Conservation (phyloP, 64 coral and sea anemone genomes). For the Cladopsammia gracilis region DNA sequence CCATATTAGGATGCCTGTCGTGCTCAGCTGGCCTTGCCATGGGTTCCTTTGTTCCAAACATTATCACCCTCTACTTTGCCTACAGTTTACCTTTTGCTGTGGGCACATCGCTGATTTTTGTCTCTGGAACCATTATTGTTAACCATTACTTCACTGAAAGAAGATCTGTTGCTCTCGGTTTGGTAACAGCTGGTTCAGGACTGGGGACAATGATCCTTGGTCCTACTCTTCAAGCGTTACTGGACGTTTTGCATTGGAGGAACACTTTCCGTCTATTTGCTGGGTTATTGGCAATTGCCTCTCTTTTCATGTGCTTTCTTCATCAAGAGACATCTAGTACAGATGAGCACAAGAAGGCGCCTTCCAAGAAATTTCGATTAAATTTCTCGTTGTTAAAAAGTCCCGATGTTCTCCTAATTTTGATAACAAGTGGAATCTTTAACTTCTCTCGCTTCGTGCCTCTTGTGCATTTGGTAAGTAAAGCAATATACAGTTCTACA, state of each 20-base stretch:
- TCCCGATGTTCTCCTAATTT: neutral
- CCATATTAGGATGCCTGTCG: neutral
- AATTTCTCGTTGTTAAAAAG: conserved; percentile 10
- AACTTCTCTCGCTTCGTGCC: conserved; percentile 13
- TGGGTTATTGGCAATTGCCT: neutral
- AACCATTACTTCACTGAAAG: neutral
- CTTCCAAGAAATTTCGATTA: neutral
- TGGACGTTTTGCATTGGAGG: neutral
- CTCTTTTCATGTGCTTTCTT: neutral
- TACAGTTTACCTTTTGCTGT: conserved; percentile 25
- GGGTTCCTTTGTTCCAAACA: neutral
- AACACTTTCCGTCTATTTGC: conserved; percentile 6
- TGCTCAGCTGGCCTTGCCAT: neutral
- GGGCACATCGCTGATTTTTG: neutral
- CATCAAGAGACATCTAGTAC: neutral
- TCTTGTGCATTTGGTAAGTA: conserved; percentile 6
- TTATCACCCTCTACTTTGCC: conserved; percentile 8
- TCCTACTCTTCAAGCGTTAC: neutral
- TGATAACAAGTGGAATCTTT: neutral
- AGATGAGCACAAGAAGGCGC: neutral
- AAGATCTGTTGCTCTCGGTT: conserved; percentile 22
- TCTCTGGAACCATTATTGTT: neutral
- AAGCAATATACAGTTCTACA: too few species aligned
- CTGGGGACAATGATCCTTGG: conserved; percentile 39
- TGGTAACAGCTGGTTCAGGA: conserved; percentile 8